phyloP scores from a whole-genome alignment of 2,888 invertebrate genomes.

The Drosophila hamatofila region DNA sequence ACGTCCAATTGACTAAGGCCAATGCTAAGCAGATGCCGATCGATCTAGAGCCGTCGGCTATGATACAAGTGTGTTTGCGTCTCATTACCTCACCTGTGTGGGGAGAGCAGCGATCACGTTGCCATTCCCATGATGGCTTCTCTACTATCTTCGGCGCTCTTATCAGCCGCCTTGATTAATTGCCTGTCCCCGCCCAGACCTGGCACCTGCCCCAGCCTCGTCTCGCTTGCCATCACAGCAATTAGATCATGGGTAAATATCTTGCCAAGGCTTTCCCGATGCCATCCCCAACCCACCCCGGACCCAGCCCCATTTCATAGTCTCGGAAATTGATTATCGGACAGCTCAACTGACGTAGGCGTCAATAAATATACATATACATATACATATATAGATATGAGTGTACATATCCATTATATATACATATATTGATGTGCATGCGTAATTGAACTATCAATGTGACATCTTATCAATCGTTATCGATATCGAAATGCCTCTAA shows the following conservation, averaged over 20 bases:
- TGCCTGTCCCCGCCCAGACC: neutral
- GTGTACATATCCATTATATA: neutral
- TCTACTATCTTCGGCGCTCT: constrained; percentile 17
- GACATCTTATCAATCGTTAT: constrained; percentile 20
- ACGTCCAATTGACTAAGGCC: neutral
- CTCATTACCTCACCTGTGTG: constrained; percentile 5
- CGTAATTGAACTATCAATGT: constrained; percentile 3
- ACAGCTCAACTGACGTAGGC: constrained; percentile 29
- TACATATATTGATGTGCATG: neutral
- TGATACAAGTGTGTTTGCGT: no score
- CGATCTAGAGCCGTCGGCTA: constrained; percentile 4
- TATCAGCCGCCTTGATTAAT: constrained; percentile 53
- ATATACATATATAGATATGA: neutral
- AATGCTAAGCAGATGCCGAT: constrained; percentile 9
- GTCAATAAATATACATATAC: neutral
- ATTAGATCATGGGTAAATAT: constrained; percentile 42
- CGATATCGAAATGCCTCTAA: constrained; percentile 27
- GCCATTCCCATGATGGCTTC: neutral
- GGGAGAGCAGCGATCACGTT: neutral
- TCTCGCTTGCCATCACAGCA: constrained; percentile 9
- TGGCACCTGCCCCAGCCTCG: neutral
- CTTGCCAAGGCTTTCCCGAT: constrained; percentile 34
- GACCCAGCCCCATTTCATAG: neutral
- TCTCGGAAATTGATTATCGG: constrained; percentile 23
- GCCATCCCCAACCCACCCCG: neutral